Base-by-base conservation (phyloP, 2,888 invertebrate genomes). In the Thymelicus lineola region DNA sequence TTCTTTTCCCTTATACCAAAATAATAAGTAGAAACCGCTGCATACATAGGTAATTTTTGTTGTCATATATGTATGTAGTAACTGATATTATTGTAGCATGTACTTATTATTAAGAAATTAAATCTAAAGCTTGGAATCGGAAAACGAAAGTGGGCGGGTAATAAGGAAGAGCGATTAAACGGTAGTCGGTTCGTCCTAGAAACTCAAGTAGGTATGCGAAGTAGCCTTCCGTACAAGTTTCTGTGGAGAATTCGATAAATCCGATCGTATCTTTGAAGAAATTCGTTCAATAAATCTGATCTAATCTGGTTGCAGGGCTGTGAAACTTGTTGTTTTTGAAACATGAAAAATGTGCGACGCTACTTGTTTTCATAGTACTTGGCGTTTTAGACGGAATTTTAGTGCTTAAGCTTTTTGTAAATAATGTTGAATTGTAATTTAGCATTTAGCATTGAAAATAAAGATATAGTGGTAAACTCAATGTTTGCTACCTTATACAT, bases 131-230 rank as follows among this genome's bases (percentile, higher is more conserved):
- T 55, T 48, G 7, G 15, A 14, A 15, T 38, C 7, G 5, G 82
- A 85, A 83, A 86, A 78, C 69, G 85, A 86, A 85, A 86, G 86
- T 80, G 75, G 77, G 73, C 71, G 77, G 57, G 76, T 84, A 83
- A 86, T 86, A 85, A 85, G 86, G 86, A 86, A 86, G 82, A 55
- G 1, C 57, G 76, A 82, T 82, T 80, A 78, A 80, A 83, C 82
- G 80, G 84, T 80, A 80, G 82, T 79, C 69, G 70, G 68, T 57
- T 62, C 67, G 60, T 67, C 67, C 62, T 68, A 62, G 62, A 62
- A 69, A 69, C 62, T 58, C 36, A 48, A 69, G 57, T n/a, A n/a
- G n/a, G n/a, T 69, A 69, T 69, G 58, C 69, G 63, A 65, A 50
- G 36, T 64, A 58, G 67, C 38, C 63, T 70, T 61, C 66, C 60